Evolutionary conservation across 2,888 invertebrate genomes (phyloP), one percentile per base, ranked within the genome.

Genomic region (Piscicola geometra): DNA sequence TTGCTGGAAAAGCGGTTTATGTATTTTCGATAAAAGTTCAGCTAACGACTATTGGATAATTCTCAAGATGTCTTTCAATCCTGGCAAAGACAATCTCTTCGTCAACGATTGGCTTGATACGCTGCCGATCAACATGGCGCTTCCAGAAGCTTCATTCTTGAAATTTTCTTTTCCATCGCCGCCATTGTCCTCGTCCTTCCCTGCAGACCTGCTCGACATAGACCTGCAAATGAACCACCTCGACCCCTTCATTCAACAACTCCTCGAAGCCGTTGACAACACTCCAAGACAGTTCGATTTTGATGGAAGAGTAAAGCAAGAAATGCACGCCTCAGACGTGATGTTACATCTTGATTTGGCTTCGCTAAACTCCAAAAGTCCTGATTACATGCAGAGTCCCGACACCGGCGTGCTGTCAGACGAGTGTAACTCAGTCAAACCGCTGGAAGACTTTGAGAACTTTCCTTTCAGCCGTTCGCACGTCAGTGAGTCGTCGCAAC

Each of bases 211-310:
- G 21, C 60, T 56, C n/a, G 60, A 56, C 25, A 56, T 56, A 3
- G 60, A 56, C 60, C 60, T 56, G 15, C 60, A 56, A n/a, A 56
- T 56, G 60, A 56, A 56, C 25, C 25, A 56, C 60, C 60, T 56
- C 25, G 60, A 56, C n/a, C 60, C 60, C n/a, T 56, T 56, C 25
- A 56, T 56, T 56, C 60, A 56, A 21, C 60, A 56, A 56, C 60
- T 56, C 25, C 60, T 56, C n/a, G 60, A 56, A 5, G 60, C 60
- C 9, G 60, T 56, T 56, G 60, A 56, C 25, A 56, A 56, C 25
- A 56, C 60, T 25, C 60, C 60, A 3, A 56, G 25, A 25, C n/a
- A 18, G n/a, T 15, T 9, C 15, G 41, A 41, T 41, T 41, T 41
- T 9, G 41, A 41, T 5, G 15, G 41, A 5, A 41, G 15, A 41